A percentile compares a stretch with the other conserved stretches of the same genome.
Conservation (phyloP, 1,140 invertebrate genomes). For the Drusus annulatus region DNA sequence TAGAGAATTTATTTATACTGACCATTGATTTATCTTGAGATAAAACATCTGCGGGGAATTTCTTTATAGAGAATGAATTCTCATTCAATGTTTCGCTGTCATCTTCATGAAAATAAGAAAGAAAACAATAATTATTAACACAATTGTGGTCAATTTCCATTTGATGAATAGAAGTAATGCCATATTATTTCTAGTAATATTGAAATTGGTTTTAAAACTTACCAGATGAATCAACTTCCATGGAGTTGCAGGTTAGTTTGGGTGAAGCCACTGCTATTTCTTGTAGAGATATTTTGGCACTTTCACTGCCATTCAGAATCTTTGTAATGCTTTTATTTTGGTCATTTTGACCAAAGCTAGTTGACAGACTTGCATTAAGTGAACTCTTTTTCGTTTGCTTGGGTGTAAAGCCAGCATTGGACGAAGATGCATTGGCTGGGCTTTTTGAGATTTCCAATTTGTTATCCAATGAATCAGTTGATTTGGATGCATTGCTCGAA, state of each 20-base stretch:
- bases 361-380: no score
- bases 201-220: no score
- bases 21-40: not conserved
- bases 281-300: no score
- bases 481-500: not conserved
- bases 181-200: no score
- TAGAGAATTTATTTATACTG: not conserved
- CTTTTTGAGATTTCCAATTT: not conserved
- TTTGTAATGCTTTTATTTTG: no score
- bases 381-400: not conserved
- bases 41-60: not conserved
- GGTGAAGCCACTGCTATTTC: no score
- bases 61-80: not conserved
- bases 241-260: no score
- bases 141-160: no score
- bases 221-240: no score
- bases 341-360: no score
- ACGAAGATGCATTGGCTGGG: not conserved
- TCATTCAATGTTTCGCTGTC: not conserved
- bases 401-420: not conserved
- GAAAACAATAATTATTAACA: not conserved
- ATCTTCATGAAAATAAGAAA: conserved; percentile 14
- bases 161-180: no score
- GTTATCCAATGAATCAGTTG: not conserved
- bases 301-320: no score